Evolutionary conservation across 2,797 vertebrate species (phyloP).

Genomic region (Rhynchonycteris naso): DNA sequence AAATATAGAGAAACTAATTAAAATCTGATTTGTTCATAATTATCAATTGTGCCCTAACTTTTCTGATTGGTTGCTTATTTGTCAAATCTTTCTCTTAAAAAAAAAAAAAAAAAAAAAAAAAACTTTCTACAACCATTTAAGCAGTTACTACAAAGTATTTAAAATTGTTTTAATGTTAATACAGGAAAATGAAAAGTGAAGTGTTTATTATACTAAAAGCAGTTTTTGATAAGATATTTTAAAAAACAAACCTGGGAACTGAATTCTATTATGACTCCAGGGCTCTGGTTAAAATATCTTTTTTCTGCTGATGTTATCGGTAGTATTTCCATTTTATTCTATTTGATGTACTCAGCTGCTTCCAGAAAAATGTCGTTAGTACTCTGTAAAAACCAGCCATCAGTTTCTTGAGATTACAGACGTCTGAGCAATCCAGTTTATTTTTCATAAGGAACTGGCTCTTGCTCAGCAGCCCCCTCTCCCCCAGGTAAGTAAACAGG

Average conservation of each 20-base stretch:
- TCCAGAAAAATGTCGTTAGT: neutral
- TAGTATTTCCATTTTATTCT: neutral
- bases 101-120: constrained; percentile 38
- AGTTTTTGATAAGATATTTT: neutral
- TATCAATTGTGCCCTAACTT: neutral
- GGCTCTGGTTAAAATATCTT: neutral
- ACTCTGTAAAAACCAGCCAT: neutral
- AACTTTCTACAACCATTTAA: constrained; percentile 51
- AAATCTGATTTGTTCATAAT: constrained; percentile 15
- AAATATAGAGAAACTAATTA: neutral
- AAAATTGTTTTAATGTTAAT: constrained; percentile 27
- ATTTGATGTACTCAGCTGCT: accelerated
- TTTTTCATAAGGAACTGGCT: constrained; percentile 84
- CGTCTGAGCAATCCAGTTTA: neutral
- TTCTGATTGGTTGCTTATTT: neutral
- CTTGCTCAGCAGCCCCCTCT: constrained; percentile 86
- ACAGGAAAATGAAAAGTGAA: constrained; percentile 41
- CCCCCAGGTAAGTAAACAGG: constrained; percentile 86
- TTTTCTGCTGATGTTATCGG: neutral
- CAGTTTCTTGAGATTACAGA: neutral
- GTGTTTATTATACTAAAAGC: constrained; percentile 40
- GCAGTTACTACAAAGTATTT: constrained; percentile 1
- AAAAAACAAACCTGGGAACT: constrained; percentile 23
- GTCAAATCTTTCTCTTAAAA: neutral
- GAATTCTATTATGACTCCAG: neutral